Conservation (phyloP, 2,888 invertebrate species). For the Pocota personata region DNA sequence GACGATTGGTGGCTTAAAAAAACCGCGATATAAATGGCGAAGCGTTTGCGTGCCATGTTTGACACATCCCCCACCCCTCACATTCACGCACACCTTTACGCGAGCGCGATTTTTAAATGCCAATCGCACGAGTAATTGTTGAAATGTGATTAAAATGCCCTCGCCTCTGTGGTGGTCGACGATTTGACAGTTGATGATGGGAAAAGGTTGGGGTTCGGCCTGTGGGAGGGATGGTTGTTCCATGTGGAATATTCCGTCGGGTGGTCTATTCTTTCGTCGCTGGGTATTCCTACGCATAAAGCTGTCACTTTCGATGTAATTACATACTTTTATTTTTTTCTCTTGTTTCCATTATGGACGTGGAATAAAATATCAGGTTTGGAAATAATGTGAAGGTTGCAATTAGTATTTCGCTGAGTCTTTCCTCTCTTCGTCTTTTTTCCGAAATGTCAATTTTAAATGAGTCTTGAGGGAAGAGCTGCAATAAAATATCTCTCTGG, state of each 20-base stretch:
- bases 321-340: conserved; percentile 47
- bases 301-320: conserved; percentile 70
- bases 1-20: conserved; percentile 52
- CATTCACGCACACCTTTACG: conserved; percentile 39
- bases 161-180: conserved; percentile 65
- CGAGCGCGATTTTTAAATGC: conserved; percentile 59
- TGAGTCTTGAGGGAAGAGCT: conserved; percentile 3
- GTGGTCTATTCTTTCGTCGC: conserved; percentile 52
- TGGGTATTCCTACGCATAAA: conserved; percentile 47
- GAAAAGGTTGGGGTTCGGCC: conserved; percentile 57
- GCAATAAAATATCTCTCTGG: conserved; percentile 21
- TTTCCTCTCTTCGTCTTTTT: not conserved
- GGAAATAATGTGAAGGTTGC: conserved; percentile 19
- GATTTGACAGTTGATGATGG: conserved; percentile 71
- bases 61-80: conserved; percentile 36
- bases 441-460: not conserved
- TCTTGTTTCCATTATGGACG: conserved; percentile 19
- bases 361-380: conserved; percentile 62
- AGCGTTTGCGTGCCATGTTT: conserved; percentile 68
- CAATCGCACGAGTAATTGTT: conserved; percentile 57
- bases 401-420: conserved; percentile 16
- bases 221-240: conserved; percentile 7
- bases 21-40: conserved; percentile 49
- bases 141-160: conserved; percentile 72
- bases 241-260: conserved; percentile 43